These are phyloP conservation scores for Lutraria lutraria DNA, from an alignment of 2,888 invertebrate genomes.

Conservation along the genomic window DNA sequence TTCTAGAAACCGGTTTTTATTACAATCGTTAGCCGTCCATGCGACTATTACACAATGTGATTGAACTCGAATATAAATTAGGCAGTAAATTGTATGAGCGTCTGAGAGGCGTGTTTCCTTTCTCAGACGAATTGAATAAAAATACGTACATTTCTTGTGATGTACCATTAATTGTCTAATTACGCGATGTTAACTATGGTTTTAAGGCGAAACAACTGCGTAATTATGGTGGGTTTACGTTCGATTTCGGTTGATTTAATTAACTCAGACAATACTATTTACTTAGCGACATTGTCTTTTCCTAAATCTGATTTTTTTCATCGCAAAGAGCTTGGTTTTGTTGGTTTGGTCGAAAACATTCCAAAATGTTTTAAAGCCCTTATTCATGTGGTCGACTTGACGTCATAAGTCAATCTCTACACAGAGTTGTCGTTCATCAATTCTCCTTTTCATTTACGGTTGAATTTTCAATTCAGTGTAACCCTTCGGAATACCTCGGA, in stretches of 20 bases:
- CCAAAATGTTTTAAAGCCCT: no score
- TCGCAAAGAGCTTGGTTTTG: no score
- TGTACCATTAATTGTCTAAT: neutral
- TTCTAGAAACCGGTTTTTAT: conserved; percentile 9
- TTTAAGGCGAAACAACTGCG: neutral
- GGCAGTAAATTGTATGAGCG: neutral
- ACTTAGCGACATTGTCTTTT: neutral
- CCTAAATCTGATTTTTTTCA: no score
- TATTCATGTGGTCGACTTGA: no score
- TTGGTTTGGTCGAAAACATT: no score
- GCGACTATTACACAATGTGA: neutral
- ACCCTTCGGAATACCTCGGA: no score
- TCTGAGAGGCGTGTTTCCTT: neutral
- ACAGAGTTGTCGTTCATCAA: no score
- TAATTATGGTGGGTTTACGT: neutral
- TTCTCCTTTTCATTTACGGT: no score
- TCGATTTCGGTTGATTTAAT: neutral
- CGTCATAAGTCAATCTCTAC: no score
- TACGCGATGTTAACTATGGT: neutral
- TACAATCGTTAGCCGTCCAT: neutral
- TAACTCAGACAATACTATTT: neutral
- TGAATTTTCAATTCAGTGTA: no score
- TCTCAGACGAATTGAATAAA: neutral
- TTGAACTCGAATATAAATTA: neutral
- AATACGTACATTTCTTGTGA: neutral